Base-by-base conservation (phyloP, 2,888 invertebrate species). In the Drosophila demipolita region DNA sequence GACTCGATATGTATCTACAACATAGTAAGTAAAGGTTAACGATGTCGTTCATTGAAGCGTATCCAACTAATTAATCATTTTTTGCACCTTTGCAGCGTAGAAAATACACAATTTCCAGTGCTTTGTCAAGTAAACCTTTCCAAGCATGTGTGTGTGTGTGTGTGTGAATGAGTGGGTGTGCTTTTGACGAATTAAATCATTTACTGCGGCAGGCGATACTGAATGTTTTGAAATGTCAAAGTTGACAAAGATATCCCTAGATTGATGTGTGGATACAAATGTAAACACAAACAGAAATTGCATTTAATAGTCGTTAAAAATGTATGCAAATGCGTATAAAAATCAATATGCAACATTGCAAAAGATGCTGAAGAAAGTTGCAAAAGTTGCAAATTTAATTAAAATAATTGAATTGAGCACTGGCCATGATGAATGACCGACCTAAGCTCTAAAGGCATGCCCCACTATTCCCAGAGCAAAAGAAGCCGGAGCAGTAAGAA, bases 31-130 rank as follows among this genome's bases (percentile, higher is more conserved):
- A 58, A 50, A 60, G 48, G 32, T 63, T 57, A 60, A 63, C 54
- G 49, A 58, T 50, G 36, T 59, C 42, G 32, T 33, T 40, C 20
- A 38, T 26, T 55, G 45, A 66, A 65, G 64, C 58, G 72, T 67
- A 60, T 55, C 60, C 35, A 60, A 49, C 60, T 64, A 66, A 77
- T 77, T 77, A 76, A 77, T 77, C 73, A 77, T 76, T 66, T 75
- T 59, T 58, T 42, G 23, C 49, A 50, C 54, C 53, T 20, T 20
- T 12, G 23, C 35, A 35, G 12, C n/a, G 33, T 7, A 20, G 33
- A 50, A n/a, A n/a, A 50, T 50, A 23, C 35, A n/a, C n/a, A 42
- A 55, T 49, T 55, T 9, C 36, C 12, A 49, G 48, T 38, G 59
- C 57, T 72, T 54, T 66, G 23, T 62, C 36, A 38, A 26, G 50